Evolutionary conservation across 2,797 vertebrate genomes (phyloP).

Genomic region (Amblyraja radiata): DNA sequence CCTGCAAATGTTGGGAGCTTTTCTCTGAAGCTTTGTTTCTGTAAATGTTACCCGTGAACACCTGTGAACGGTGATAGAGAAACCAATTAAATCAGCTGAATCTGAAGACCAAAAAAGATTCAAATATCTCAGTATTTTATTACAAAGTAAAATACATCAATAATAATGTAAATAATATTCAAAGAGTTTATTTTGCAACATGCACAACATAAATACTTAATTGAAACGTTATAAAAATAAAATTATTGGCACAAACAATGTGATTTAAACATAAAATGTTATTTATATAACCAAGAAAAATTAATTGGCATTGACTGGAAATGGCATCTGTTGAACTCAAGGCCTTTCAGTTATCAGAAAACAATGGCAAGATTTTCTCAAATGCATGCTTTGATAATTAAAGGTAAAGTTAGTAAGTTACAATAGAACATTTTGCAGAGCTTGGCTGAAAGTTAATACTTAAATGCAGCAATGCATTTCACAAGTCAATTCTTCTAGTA

Average conservation of each 20-base stretch:
- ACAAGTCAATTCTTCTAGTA: neutral
- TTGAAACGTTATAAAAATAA: constrained; percentile 49
- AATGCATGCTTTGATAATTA: neutral
- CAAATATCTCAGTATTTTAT: neutral
- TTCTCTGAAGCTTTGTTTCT: neutral
- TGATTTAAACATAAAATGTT: constrained; percentile 42
- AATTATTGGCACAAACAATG: constrained; percentile 64
- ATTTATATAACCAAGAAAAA: constrained; percentile 1
- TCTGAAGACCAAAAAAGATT: neutral
- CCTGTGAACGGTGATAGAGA: neutral
- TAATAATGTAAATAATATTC: neutral
- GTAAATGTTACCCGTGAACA: neutral
- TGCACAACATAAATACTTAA: constrained; percentile 46
- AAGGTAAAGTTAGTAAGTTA: neutral
- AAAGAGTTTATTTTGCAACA: constrained; percentile 56
- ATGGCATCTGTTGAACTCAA: constrained; percentile 59
- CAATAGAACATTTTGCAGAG: neutral
- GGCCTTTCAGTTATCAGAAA: constrained; percentile 41
- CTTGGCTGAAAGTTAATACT: neutral
- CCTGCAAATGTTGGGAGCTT: neutral
- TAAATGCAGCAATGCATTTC: neutral
- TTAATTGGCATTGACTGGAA: constrained; percentile 20
- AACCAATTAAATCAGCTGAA: neutral
- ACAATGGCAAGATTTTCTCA: neutral
- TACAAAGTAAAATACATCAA: neutral